phyloP scores from a whole-genome alignment of 2,113 vertebrate species.

The Gobiocypris rarus region DNA sequence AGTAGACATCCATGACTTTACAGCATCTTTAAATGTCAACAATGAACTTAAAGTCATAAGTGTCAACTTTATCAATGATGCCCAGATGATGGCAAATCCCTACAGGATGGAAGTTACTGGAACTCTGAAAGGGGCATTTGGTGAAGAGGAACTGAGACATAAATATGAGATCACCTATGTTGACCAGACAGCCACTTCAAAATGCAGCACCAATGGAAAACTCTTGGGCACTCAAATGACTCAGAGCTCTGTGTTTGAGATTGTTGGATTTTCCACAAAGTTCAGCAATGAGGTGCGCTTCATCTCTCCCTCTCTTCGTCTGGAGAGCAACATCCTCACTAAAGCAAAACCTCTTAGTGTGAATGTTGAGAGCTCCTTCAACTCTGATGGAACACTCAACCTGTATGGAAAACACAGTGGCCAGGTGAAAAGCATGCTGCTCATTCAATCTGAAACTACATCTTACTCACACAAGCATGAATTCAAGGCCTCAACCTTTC shows the following conservation, averaged over 20 bases:
- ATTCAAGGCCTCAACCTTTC: constrained; percentile 78
- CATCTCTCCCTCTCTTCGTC: constrained; percentile 78
- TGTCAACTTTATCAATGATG: constrained; percentile 75
- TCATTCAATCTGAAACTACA: constrained; percentile 85
- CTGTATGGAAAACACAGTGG: constrained; percentile 82
- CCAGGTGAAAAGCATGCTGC: constrained; percentile 84
- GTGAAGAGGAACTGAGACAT: constrained; percentile 80
- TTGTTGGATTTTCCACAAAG: constrained; percentile 83
- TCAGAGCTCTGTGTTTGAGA: constrained; percentile 80
- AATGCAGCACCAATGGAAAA: constrained; percentile 79
- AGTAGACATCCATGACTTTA: constrained; percentile 80
- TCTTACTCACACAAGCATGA: constrained; percentile 85
- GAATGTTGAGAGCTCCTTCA: constrained; percentile 78
- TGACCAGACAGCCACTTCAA: constrained; percentile 76
- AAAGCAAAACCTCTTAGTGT: constrained; percentile 81
- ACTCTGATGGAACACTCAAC: constrained; percentile 77
- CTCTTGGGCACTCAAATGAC: constrained; percentile 74
- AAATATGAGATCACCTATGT: constrained; percentile 78
- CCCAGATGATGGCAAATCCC: constrained; percentile 78
- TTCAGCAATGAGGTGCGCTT: constrained; percentile 76
- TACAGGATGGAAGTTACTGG: constrained; percentile 81
- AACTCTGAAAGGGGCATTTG: constrained; percentile 76
- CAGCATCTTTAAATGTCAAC: constrained; percentile 72
- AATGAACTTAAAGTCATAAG: constrained; percentile 79
- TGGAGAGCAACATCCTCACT: constrained; percentile 79